phyloP scores from a whole-genome alignment of 92 coral and sea anemone species.

The Anthopleura xanthogrammica region DNA sequence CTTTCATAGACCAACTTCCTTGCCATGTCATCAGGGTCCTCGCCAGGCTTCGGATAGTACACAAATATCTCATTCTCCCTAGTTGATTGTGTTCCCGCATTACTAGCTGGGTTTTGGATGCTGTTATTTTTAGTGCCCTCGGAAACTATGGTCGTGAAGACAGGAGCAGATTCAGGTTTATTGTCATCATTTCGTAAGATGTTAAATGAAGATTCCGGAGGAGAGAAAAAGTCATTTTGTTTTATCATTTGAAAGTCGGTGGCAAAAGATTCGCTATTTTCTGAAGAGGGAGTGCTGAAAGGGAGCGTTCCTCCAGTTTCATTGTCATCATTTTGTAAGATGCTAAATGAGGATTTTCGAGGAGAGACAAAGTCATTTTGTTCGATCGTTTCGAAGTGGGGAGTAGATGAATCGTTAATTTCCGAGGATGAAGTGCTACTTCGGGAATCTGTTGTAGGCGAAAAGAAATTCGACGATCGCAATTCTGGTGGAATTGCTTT shows the following conservation, averaged over 20 bases:
- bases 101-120: constrained; percentile 7
- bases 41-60: constrained; percentile 32
- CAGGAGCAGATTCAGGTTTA: background rate
- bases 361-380: background rate
- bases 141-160: background rate
- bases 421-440: background rate
- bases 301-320: no score
- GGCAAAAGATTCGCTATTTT: background rate
- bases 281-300: background rate
- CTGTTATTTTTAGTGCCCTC: background rate
- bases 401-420: background rate
- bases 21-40: constrained; percentile 38
- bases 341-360: background rate
- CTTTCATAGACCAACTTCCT: constrained; percentile 4
- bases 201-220: background rate
- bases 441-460: background rate
- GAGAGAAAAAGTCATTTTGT: background rate
- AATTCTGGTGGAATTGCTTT: background rate
- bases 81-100: background rate
- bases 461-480: background rate
- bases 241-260: background rate
- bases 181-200: background rate
- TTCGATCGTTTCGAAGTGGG: background rate
- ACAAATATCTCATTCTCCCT: background rate
- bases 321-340: background rate